Evolutionary conservation across 2,797 vertebrate genomes (phyloP).

Genomic region (Tokudaia tokunoshimensis): DNA sequence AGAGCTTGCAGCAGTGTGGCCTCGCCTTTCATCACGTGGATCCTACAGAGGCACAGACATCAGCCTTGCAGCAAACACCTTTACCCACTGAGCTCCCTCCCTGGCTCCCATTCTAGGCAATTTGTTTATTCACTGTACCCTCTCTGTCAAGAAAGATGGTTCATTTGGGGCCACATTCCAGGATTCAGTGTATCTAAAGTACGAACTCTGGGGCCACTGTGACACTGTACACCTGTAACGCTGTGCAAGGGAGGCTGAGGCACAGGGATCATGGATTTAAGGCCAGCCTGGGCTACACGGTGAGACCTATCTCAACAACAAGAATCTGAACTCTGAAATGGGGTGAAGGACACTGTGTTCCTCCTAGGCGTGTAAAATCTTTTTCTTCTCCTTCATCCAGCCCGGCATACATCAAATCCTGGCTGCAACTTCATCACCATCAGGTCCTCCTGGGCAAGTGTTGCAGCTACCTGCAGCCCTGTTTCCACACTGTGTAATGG

Average conservation of each 20-base stretch:
- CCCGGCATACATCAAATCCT: not conserved
- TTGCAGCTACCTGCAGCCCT: too few species aligned
- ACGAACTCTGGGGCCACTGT: not conserved
- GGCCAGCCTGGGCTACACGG: not conserved
- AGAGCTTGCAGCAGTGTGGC: not conserved
- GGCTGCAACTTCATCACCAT: not conserved
- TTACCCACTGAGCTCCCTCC: not conserved
- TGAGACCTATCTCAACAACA: not conserved
- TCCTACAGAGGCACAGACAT: not conserved
- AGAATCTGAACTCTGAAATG: not conserved
- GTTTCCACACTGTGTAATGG: not conserved
- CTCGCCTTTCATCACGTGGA: not conserved
- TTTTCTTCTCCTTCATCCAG: not conserved
- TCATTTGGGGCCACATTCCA: not conserved
- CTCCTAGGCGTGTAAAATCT: not conserved
- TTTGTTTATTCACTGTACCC: not conserved
- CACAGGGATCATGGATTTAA: not conserved
- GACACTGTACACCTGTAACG: not conserved
- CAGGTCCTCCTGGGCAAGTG: not conserved
- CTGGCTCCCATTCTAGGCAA: not conserved
- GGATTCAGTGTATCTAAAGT: not conserved
- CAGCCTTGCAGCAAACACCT: not conserved
- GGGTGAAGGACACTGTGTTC: not conserved
- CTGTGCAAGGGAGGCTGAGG: not conserved
- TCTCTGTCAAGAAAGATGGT: not conserved